phyloP scores from a whole-genome alignment of 1,140 invertebrate genomes.

The Marisa cornuarietis region DNA sequence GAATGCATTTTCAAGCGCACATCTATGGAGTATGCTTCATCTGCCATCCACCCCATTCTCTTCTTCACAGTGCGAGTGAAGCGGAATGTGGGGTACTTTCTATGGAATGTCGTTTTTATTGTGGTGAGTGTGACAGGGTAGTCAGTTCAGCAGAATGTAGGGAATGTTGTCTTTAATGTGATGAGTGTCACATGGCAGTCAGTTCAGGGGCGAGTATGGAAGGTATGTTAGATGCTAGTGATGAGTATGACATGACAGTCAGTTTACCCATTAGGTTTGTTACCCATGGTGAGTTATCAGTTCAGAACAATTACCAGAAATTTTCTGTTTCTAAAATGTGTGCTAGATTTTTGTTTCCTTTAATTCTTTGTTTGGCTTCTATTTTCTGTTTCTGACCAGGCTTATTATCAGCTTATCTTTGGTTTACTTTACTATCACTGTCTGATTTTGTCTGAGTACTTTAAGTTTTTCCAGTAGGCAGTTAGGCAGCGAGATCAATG shows the following conservation, averaged over 20 bases:
- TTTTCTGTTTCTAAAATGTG: no score
- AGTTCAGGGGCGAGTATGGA: no score
- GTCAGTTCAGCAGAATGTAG: constrained; percentile 48
- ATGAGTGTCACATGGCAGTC: constrained; percentile 27
- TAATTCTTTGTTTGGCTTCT: neutral
- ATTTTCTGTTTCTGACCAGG: neutral
- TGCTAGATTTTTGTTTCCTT: neutral
- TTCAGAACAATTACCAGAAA: no score
- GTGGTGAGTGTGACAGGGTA: constrained; percentile 39
- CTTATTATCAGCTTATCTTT: neutral
- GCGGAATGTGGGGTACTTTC: constrained; percentile 53
- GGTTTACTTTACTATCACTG: neutral
- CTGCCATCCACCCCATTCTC: constrained; percentile 53
- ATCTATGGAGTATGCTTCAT: constrained; percentile 47
- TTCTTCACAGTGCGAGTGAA: constrained; percentile 46
- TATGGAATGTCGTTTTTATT: constrained; percentile 59
- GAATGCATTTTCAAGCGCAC: constrained; percentile 44
- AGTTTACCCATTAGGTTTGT: no score
- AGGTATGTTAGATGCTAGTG: no score
- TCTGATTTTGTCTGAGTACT: neutral
- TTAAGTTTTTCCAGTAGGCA: no score
- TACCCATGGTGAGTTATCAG: no score
- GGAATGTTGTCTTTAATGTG: constrained; percentile 59
- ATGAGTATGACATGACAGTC: no score
- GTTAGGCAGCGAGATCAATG: no score